A percentile compares a stretch with the other conserved stretches of the same genome.
Evolutionary conservation across 2,113 vertebrate species (phyloP).

Genomic region (Clupea harengus): DNA sequence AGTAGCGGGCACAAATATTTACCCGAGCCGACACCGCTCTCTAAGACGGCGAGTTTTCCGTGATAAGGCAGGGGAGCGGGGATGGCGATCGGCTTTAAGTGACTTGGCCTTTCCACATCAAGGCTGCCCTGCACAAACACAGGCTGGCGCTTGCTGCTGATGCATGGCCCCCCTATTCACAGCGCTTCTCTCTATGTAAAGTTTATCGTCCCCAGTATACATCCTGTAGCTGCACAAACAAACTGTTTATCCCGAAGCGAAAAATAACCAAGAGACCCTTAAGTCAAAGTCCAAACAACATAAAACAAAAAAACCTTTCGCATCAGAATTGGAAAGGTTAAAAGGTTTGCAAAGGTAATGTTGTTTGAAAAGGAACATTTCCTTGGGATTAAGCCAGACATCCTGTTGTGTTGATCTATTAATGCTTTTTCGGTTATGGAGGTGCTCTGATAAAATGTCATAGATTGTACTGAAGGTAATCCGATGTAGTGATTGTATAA

Average conservation of each 20-base stretch:
- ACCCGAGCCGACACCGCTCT: neutral
- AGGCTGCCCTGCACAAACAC: conserved; percentile 37
- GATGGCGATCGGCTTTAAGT: conserved; percentile 27
- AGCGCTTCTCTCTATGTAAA: conserved; percentile 29
- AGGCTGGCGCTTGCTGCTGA: conserved; percentile 7
- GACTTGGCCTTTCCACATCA: conserved; percentile 32
- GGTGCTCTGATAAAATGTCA: neutral
- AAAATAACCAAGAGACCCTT: conserved; percentile 42
- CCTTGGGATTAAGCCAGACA: neutral
- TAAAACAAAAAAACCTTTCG: conserved; percentile 7
- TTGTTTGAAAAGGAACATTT: neutral
- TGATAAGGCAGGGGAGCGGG: neutral
- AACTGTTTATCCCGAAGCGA: conserved; percentile 35
- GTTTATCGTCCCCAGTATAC: conserved; percentile 45
- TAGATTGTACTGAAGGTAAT: neutral
- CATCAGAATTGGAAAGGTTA: neutral
- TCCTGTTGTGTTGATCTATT: neutral
- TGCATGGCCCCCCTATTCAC: conserved; percentile 29
- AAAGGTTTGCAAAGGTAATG: conserved; percentile 9
- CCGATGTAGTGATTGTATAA: neutral
- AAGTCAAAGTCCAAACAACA: conserved; percentile 21
- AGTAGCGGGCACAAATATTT: conserved; percentile 36
- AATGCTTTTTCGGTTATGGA: neutral
- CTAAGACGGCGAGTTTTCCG: neutral
- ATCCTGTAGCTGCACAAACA: conserved; percentile 43